A percentile compares a stretch with the other conserved stretches of the same genome.
Evolutionary conservation across 92 coral and sea anemone species (phyloP).

Genomic region (Zoanthus gigantus): DNA sequence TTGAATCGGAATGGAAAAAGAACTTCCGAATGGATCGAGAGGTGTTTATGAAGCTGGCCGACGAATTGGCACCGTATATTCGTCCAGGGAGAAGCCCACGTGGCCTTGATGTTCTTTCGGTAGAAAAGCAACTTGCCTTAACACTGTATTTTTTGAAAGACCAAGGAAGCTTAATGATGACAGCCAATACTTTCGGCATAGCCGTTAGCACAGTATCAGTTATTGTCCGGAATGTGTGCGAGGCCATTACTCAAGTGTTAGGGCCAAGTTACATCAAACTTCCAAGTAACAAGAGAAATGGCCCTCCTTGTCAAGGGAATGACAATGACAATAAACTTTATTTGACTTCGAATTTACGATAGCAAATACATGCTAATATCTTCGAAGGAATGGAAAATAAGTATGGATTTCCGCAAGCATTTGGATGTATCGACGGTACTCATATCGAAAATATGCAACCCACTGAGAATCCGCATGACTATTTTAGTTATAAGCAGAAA

Average conservation of each 20-base stretch:
- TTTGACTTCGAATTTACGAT: too few species aligned
- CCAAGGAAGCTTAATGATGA: neutral
- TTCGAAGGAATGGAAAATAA: slow-evolving; percentile 22
- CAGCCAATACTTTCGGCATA: too few species aligned
- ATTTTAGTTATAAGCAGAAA: slow-evolving; percentile 70
- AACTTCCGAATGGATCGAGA: too few species aligned
- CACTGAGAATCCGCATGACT: slow-evolving; percentile 68
- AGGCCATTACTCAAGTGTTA: slow-evolving; percentile 29
- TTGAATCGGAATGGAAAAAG: slow-evolving; percentile 12
- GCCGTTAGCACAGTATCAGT: too few species aligned
- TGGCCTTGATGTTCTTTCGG: neutral
- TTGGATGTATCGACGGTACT: slow-evolving; percentile 82
- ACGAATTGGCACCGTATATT: too few species aligned
- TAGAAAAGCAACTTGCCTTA: slow-evolving; percentile 1
- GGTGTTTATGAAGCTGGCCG: too few species aligned
- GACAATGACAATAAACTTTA: neutral
- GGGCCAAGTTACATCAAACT: slow-evolving; percentile 61
- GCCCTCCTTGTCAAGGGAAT: slow-evolving; percentile 38
- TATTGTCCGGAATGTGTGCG: slow-evolving; percentile 40
- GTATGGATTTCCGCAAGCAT: slow-evolving; percentile 74
- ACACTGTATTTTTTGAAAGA: slow-evolving; percentile 2
- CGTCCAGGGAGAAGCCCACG: too few species aligned
- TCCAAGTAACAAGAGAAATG: slow-evolving; percentile 59
- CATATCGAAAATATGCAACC: slow-evolving; percentile 77
- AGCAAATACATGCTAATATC: too few species aligned